Conservation (phyloP, 2,888 invertebrate species). For the Geophilus truncorum region DNA sequence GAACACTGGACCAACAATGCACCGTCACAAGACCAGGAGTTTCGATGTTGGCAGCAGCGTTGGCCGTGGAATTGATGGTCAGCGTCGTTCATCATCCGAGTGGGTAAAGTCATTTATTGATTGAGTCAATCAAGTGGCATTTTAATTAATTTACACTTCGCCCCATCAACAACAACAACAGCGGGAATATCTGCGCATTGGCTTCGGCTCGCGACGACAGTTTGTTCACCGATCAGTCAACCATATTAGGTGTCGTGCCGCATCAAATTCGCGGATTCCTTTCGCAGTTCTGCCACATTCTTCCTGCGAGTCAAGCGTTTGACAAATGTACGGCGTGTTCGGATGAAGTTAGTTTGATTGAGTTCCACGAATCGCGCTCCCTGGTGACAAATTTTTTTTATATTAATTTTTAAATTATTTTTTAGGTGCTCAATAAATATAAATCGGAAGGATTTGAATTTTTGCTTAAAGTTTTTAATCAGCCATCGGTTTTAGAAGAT, state of each 20-base stretch:
- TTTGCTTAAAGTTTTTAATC: conserved; percentile 70
- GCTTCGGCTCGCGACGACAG: conserved; percentile 45
- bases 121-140: not conserved
- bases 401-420: not conserved
- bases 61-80: conserved; percentile 85
- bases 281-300: conserved; percentile 70
- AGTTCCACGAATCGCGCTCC: not conserved
- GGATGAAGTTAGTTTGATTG: conserved; percentile 44
- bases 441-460: conserved; percentile 61
- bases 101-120: conserved; percentile 53
- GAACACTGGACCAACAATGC: conserved; percentile 96
- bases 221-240: conserved; percentile 51
- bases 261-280: conserved; percentile 92
- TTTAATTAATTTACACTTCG: not conserved
- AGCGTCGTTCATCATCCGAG: conserved; percentile 78
- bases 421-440: conserved; percentile 49
- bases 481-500: conserved; percentile 75
- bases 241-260: conserved; percentile 72
- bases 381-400: too few species aligned
- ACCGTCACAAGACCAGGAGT: conserved; percentile 94
- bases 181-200: conserved; percentile 62
- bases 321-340: conserved; percentile 92
- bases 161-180: too few species aligned
- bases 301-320: conserved; percentile 81
- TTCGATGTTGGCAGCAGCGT: conserved; percentile 80